Evolutionary conservation across 2,797 vertebrate species (phyloP).

Genomic region (Epinephelus malabaricus): DNA sequence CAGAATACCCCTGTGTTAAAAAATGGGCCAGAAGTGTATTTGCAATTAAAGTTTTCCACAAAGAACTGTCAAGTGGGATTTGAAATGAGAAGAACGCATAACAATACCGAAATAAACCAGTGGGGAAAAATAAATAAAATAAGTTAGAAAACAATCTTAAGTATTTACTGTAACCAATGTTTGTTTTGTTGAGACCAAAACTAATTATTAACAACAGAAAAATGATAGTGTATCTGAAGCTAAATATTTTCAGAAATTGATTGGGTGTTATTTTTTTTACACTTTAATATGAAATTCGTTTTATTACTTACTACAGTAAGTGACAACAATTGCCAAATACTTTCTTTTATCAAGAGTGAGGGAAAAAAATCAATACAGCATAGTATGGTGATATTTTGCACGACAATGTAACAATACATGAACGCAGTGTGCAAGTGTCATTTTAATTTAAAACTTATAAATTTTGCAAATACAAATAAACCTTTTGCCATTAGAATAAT

Average conservation of each 20-base stretch:
- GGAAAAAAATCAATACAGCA: too few relatives aligned
- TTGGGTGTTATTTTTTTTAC: neutral
- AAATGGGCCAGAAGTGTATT: conserved; percentile 73
- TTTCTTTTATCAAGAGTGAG: too few relatives aligned
- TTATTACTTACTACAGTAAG: neutral
- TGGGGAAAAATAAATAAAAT: conserved; percentile 16
- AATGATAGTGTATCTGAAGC: neutral
- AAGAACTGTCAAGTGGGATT: conserved; percentile 74
- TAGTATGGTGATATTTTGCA: too few relatives aligned
- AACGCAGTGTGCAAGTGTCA: too few relatives aligned
- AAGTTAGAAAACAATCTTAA: conserved; percentile 12
- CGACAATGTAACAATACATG: too few relatives aligned
- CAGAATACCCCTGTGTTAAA: conserved; percentile 80
- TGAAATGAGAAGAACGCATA: conserved; percentile 51
- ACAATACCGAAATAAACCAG: conserved; percentile 57
- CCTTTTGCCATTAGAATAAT: too few relatives aligned
- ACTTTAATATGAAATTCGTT: neutral
- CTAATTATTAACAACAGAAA: conserved; percentile 1
- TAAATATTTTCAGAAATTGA: conserved; percentile 5
- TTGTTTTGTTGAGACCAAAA: conserved; percentile 23
- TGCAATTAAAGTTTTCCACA: conserved; percentile 78
- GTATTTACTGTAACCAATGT: conserved; percentile 11
- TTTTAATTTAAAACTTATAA: too few relatives aligned
- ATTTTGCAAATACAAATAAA: too few relatives aligned
- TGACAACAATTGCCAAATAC: neutral